Evolutionary conservation across 2,888 invertebrate species (phyloP), one percentile per base, ranked within the genome.

Genomic region (Ichneumoninae sp.): DNA sequence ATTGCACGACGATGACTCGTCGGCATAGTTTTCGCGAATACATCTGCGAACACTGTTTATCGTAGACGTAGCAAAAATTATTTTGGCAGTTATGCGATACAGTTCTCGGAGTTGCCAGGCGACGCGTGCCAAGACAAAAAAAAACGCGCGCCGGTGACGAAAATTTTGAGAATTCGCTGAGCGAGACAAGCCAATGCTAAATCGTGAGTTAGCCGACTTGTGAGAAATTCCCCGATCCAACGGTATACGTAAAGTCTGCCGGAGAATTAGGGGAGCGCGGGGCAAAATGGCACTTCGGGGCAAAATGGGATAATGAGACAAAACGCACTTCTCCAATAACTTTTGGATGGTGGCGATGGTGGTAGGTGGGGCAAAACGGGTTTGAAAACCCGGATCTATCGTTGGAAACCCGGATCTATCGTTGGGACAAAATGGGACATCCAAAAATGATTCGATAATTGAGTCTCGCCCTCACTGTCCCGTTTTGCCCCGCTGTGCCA

Each of bases 141-240:
- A 33, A 33, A 47, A 71, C 26, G 54, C 26, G 26, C 16, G 3
- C 40, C 36, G 22, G 76, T 62, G 44, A n/a, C 33, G 52, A 72
- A 74, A 74, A 79, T 83, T 69, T 74, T 30, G n/a, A 57, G 54
- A 79, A 80, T 69, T 22, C 30, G 50, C 36, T 16, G 79, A 68
- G n/a, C 36, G 75, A 80, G 52, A 40, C 54, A 47, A 62, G 6
- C 66, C 16, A 69, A 16, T 16, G 54, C 26, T 52, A 69, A 75
- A 66, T 33, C 70, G 52, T 54, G 19, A 19, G 36, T 57, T 16
- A 47, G 44, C 44, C 0, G 44, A 16, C 44, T 26, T n/a, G 26
- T 57, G 57, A 26, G 26, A 57, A 57, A 22, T 10, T 26, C 26
- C 26, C 26, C 13, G 26, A 26, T 26, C 3, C 26, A 4, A 26